phyloP scores from a whole-genome alignment of 2,888 invertebrate genomes.

The Onchidella celtica region DNA sequence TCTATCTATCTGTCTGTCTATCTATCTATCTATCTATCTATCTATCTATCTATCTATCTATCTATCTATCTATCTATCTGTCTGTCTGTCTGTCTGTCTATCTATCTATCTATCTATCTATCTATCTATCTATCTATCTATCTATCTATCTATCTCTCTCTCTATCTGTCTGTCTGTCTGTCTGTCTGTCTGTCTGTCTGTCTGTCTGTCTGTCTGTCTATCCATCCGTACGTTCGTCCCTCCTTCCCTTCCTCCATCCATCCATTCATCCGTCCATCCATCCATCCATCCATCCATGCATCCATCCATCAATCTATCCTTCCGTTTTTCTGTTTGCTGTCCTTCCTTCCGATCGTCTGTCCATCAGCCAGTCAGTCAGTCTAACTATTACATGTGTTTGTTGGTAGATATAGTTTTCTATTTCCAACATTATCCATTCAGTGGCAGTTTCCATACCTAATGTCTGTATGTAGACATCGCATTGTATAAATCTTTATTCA shows the following conservation, averaged over 20 bases:
- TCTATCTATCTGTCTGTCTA: not conserved
- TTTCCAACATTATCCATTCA: too few species aligned
- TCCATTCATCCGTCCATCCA: not conserved
- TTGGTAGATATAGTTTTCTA: too few species aligned
- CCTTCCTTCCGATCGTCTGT: too few species aligned
- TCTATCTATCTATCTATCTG: not conserved
- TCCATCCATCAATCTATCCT: too few species aligned
- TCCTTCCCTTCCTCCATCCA: slow-evolving; percentile 10
- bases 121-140: not conserved
- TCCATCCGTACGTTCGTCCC: slow-evolving; percentile 1
- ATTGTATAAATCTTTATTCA: too few species aligned
- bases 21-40: not conserved
- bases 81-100: too few species aligned
- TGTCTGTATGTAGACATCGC: too few species aligned
- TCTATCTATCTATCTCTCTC: not conserved
- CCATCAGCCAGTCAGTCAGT: too few species aligned
- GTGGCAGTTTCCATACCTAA: too few species aligned
- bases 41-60: not conserved
- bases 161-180: not conserved
- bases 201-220: slow-evolving; percentile 13
- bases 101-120: not conserved
- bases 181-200: not conserved
- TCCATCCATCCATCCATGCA: too few species aligned
- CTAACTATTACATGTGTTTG: too few species aligned
- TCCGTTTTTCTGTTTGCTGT: too few species aligned